Evolutionary conservation across 2,113 vertebrate genomes (phyloP).

Genomic region (Cryptotis parvus): DNA sequence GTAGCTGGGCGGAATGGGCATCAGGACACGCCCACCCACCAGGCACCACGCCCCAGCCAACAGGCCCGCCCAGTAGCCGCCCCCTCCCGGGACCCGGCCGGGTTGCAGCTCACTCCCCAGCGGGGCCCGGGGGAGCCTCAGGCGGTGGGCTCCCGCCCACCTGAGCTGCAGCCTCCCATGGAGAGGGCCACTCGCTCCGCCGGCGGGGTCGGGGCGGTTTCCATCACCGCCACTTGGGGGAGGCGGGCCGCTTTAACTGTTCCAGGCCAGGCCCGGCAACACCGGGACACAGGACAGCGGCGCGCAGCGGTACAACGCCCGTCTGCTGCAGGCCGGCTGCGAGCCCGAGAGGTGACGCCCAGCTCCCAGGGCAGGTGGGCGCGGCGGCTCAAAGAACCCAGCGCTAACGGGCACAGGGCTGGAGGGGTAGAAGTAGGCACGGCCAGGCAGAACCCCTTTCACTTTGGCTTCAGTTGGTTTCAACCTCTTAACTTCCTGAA

Average conservation of each 20-base stretch:
- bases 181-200: conserved; percentile 51
- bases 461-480: neutral
- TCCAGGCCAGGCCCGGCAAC: conserved; percentile 85
- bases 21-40: neutral
- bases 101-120: conserved; percentile 12
- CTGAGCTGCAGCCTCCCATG: conserved; percentile 65
- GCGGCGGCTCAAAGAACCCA: conserved; percentile 55
- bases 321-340: conserved; percentile 93
- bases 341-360: conserved; percentile 93
- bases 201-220: conserved; percentile 17
- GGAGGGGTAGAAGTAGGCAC: neutral
- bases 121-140: conserved; percentile 53
- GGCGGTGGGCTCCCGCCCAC: conserved; percentile 62
- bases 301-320: conserved; percentile 94
- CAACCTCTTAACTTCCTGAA: conserved; percentile 49
- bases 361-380: conserved; percentile 75
- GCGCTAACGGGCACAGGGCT: neutral
- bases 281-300: conserved; percentile 92
- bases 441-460: too few species aligned
- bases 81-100: neutral
- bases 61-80: neutral
- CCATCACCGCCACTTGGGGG: conserved; percentile 62
- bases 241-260: conserved; percentile 79
- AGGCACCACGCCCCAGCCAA: too few species aligned
- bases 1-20: neutral